Percentiles rank a stretch among this genome's conserved stretches.
Conservation (phyloP, 2,888 invertebrate genomes). For the Theretra japonica region DNA sequence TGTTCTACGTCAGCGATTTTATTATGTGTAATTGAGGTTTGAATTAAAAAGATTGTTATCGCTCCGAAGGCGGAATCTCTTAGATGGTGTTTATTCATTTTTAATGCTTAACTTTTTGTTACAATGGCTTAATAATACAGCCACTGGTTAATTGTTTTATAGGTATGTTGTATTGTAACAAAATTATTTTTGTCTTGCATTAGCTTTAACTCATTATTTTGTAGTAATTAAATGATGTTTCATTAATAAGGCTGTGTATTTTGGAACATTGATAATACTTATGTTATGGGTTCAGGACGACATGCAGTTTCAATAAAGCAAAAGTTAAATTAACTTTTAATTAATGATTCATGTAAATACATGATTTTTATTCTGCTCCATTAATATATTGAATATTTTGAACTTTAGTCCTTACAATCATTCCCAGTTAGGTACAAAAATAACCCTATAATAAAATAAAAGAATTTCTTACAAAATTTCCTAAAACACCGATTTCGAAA, state of each 20-base stretch:
- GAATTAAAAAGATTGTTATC: constrained; percentile 59
- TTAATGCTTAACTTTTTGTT: constrained; percentile 70
- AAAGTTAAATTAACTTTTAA: too few relatives aligned
- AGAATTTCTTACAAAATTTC: too few relatives aligned
- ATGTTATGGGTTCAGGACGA: too few relatives aligned
- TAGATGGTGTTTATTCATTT: constrained; percentile 70
- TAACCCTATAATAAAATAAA: too few relatives aligned
- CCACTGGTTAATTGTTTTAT: constrained; percentile 66
- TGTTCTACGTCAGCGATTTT: constrained; percentile 40
- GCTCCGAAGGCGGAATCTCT: constrained; percentile 54
- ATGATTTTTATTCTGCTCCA: too few relatives aligned
- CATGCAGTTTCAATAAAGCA: too few relatives aligned
- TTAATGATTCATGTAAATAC: too few relatives aligned
- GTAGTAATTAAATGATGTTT: background rate
- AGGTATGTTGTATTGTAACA: constrained; percentile 55
- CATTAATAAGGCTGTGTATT: background rate
- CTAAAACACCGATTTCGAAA: too few relatives aligned
- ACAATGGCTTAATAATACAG: constrained; percentile 66
- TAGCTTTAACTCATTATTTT: constrained; percentile 40
- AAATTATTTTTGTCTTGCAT: constrained; percentile 56
- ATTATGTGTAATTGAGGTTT: constrained; percentile 54
- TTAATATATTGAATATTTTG: too few relatives aligned
- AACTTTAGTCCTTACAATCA: too few relatives aligned
- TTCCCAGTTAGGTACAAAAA: too few relatives aligned
- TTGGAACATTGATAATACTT: too few relatives aligned